These are phyloP conservation scores for Cydia amplana DNA, from an alignment of 1,140 invertebrate species.

Conservation along the genomic window DNA sequence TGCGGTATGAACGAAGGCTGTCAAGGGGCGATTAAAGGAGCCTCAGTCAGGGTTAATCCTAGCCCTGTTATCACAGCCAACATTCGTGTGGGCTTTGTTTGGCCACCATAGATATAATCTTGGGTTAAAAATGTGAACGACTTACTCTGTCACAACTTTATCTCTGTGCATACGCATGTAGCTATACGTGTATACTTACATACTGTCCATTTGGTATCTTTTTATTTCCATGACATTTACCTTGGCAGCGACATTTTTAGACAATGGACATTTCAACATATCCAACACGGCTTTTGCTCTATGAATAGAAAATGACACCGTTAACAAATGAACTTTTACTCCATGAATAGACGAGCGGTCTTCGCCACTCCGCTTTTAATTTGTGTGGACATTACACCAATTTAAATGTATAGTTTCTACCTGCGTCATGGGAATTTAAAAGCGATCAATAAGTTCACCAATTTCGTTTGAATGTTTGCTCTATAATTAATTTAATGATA, in stretches of 20 bases:
- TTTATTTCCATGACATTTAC: conserved; percentile 15
- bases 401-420: conserved; percentile 7
- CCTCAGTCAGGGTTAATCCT: conserved; percentile 36
- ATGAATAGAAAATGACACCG: conserved; percentile 12
- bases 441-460: conserved; percentile 28
- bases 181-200: background rate
- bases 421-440: conserved; percentile 21
- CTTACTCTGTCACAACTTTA: conserved; percentile 1
- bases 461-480: conserved; percentile 51
- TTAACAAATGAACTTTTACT: conserved; percentile 14
- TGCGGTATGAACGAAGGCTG: conserved; percentile 45
- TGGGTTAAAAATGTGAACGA: conserved; percentile 7
- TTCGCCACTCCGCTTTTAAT: conserved; percentile 5
- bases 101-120: conserved; percentile 1
- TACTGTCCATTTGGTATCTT: background rate
- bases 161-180: background rate
- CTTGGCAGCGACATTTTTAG: conserved; percentile 13
- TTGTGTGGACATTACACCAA: background rate
- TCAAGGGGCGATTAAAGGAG: conserved; percentile 42
- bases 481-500: conserved; percentile 74
- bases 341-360: background rate
- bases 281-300: conserved; percentile 8
- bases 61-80: conserved; percentile 27
- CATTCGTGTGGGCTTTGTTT: conserved; percentile 20
- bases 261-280: conserved; percentile 14